Evolutionary conservation across 2,888 invertebrate species (phyloP).

Genomic region (Bhutanitis thaidina): DNA sequence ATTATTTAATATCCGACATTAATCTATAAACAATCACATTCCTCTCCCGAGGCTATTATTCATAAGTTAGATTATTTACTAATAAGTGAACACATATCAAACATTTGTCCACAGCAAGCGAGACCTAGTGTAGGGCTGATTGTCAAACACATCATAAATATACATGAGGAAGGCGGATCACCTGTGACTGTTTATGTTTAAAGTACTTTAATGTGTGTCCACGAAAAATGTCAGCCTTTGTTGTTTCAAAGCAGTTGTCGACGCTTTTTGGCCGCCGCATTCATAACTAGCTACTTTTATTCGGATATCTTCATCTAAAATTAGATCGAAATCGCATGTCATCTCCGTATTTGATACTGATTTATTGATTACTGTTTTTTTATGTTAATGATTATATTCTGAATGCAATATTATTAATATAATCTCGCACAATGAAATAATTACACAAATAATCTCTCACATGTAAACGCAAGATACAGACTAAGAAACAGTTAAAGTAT

Average conservation of each 20-base stretch:
- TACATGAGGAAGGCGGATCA: conserved; percentile 65
- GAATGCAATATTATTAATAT: too few species aligned
- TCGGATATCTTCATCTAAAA: conserved; percentile 8
- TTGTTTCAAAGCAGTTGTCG: conserved; percentile 36
- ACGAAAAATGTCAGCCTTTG: conserved; percentile 72
- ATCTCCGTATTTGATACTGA: too few species aligned
- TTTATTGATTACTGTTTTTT: too few species aligned
- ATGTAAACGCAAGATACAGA: too few species aligned
- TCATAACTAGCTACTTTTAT: conserved; percentile 16
- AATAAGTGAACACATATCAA: conserved; percentile 46
- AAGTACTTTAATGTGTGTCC: conserved; percentile 64
- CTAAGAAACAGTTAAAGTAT: too few species aligned
- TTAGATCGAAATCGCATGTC: too few species aligned
- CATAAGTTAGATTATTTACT: conserved; percentile 30
- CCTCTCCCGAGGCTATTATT: conserved; percentile 18
- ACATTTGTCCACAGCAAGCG: conserved; percentile 55
- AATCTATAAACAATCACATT: conserved; percentile 5
- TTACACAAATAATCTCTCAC: too few species aligned
- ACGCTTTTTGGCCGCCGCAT: conserved; percentile 30
- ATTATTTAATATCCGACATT: too few species aligned
- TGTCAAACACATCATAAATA: conserved; percentile 74
- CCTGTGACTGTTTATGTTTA: conserved; percentile 57
- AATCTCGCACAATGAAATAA: too few species aligned
- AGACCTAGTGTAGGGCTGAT: conserved; percentile 59
- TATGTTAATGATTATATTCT: too few species aligned